Conservation (phyloP, 1,140 invertebrate species). For the Mya arenaria region DNA sequence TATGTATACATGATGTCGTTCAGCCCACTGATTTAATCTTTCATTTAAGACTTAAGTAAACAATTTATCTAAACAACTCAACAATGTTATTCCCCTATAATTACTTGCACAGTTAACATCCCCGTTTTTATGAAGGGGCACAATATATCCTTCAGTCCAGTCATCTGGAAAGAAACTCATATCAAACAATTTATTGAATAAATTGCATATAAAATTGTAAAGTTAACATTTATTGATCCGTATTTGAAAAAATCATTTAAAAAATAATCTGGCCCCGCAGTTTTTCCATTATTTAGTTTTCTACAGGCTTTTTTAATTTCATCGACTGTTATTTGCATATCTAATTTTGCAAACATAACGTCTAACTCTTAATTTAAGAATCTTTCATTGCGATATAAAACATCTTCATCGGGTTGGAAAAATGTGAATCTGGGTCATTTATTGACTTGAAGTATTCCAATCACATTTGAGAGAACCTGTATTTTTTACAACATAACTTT, state of each 20-base stretch:
- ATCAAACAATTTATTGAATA: slow-evolving; percentile 28
- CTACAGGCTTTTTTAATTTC: neutral
- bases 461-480: neutral
- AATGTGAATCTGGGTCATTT: slow-evolving; percentile 1
- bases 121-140: slow-evolving; percentile 21
- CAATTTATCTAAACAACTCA: slow-evolving; percentile 5
- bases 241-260: slow-evolving; percentile 31
- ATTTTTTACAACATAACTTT: neutral
- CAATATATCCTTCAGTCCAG: slow-evolving; percentile 10
- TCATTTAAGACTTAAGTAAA: slow-evolving; percentile 10
- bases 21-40: neutral
- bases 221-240: neutral
- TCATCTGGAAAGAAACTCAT: neutral
- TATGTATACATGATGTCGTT: neutral
- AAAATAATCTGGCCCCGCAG: neutral
- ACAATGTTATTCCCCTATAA: slow-evolving; percentile 3
- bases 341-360: neutral
- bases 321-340: neutral
- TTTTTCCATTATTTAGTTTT: neutral
- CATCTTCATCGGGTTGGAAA: neutral
- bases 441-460: neutral
- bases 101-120: neutral
- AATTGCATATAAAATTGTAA: neutral
- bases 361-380: neutral
- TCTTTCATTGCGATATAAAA: neutral